Base-by-base conservation (phyloP, 1,140 invertebrate genomes). In the Cardiocondyla obscurior region DNA sequence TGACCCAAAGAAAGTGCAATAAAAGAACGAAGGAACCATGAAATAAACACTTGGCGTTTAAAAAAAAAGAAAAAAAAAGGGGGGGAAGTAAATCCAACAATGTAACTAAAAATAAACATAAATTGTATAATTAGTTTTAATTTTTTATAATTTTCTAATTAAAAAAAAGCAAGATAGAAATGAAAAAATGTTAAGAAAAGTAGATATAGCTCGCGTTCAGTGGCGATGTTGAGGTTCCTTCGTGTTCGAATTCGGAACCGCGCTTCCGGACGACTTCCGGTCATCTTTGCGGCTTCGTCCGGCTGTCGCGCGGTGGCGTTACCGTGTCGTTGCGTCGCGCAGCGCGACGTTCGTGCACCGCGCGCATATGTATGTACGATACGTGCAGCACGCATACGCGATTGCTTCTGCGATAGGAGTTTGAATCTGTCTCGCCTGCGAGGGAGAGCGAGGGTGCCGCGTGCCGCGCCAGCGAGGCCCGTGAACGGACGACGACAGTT, bases 321-420 rank as follows among this genome's bases (percentile, higher is more conserved):
- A 62, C 58, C 10, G 33, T 5, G 19, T 6, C n/a, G 33, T 19
- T n/a, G 6, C 8, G 30, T 22, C 33, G 67, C 30, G 42, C 44
- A 22, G 14, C 67, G 28, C 67, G 30, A 4, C 22, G 46, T 8
- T 8, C 7, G 36, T 39, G 53, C 30, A 12, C 14, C 8, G 60
- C 14, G 19, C 60, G n/a, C 22, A 19, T n/a, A 49, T 30, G 12
- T 16, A 8, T 22, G 22, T 10, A 22, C 19, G 36, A n/a, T 44
- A 44, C 42, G 42, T 44, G 42, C 14, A 8, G 30, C 85, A 73
- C 74, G 72, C 69, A 12, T 73, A 42, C 53, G 22, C 39, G 58
- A 82, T 83, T 65, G 82, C 70, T 62, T 58, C 82, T 86, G 33
- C 58, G 88, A 89, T 79, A 88, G 85, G 55, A n/a, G 62, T 89